Conservation (phyloP, 2,888 invertebrate species). For the Latrodectus hesperus region DNA sequence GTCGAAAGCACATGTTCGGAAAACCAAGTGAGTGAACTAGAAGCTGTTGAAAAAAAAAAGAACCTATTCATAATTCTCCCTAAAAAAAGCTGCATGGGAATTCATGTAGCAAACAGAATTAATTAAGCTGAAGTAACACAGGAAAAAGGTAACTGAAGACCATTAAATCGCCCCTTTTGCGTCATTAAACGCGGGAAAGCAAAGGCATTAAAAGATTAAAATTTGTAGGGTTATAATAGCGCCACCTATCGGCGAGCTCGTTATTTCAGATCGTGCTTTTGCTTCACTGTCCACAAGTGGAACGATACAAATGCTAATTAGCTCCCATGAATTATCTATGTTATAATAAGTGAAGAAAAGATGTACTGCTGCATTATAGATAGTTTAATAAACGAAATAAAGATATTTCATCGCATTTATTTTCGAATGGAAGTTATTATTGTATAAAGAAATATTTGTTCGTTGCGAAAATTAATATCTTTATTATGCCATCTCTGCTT, state of each 20-base stretch:
- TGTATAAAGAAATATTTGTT: no score
- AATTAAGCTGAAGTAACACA: conserved; percentile 34
- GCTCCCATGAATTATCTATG: not conserved
- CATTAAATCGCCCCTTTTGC: conserved; percentile 32
- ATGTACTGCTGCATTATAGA: conserved; percentile 1
- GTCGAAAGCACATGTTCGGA: conserved; percentile 8
- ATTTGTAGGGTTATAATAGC: conserved; percentile 28
- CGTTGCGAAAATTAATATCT: no score
- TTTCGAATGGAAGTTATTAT: no score
- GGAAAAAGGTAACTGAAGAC: conserved; percentile 3
- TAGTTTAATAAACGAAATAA: not conserved
- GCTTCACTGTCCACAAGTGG: not conserved
- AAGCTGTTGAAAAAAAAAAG: conserved; percentile 1
- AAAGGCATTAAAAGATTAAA: conserved; percentile 30
- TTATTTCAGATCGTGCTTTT: conserved; percentile 15
- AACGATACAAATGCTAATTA: conserved; percentile 16
- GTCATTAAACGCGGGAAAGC: conserved; percentile 16
- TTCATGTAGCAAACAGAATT: conserved; percentile 36
- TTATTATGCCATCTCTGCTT: no score
- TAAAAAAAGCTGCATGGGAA: not conserved
- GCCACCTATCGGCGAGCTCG: not conserved
- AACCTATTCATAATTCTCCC: not conserved
- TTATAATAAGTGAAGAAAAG: conserved; percentile 1
- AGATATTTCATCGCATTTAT: no score
- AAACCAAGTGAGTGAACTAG: not conserved